These are phyloP conservation scores for Dromas ardeola DNA, from an alignment of 2,113 vertebrate genomes.

Conservation along the genomic window DNA sequence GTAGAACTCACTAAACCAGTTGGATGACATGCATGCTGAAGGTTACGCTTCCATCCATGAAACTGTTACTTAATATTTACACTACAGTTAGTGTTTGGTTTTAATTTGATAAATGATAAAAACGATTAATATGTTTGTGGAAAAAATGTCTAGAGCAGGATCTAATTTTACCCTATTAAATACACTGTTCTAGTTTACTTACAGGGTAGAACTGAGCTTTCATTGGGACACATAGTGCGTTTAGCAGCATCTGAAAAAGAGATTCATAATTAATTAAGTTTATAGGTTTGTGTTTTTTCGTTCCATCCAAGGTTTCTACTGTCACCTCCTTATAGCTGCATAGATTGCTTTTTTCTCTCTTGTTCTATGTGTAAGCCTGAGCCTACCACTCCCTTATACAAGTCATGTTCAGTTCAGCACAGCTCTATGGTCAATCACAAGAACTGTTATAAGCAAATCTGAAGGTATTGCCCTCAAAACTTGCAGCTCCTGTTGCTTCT, in stretches of 20 bases:
- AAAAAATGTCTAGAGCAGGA: neutral
- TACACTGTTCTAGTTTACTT: neutral
- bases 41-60: neutral
- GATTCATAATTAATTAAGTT: neutral
- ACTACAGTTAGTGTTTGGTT: neutral
- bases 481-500: neutral
- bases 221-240: neutral
- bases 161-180: neutral
- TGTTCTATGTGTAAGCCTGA: neutral
- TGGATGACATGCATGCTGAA: neutral
- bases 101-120: neutral
- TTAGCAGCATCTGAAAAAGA: neutral
- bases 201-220: neutral
- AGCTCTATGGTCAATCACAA: neutral
- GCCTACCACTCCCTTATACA: neutral
- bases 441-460: neutral
- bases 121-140: neutral
- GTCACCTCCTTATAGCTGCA: neutral
- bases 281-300: neutral
- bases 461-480: neutral
- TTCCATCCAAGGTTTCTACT: neutral
- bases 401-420: neutral
- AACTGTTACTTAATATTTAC: conserved; percentile 19
- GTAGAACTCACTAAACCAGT: conserved; percentile 54
- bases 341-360: neutral